A percentile compares a stretch with the other conserved stretches of the same genome.
These are phyloP conservation scores for Grus americana DNA, from an alignment of 2,113 vertebrate species.

Conservation along the genomic window DNA sequence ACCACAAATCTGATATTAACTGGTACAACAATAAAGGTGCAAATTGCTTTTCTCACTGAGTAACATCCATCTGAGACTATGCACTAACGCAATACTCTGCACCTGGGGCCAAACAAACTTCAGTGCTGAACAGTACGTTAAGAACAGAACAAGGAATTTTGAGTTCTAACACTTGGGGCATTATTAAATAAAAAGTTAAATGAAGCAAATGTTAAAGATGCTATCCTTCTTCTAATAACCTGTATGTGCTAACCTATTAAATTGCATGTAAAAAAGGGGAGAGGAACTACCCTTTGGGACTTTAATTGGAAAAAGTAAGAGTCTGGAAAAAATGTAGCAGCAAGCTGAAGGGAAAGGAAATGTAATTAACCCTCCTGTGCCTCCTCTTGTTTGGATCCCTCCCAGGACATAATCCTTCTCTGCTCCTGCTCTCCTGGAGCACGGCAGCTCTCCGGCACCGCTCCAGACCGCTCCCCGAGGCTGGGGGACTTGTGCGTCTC, in stretches of 20 bases:
- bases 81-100: not conserved
- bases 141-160: not conserved
- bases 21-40: not conserved
- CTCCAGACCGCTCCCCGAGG: too few relatives aligned
- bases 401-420: too few relatives aligned
- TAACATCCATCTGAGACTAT: not conserved
- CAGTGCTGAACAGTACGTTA: not conserved
- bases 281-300: not conserved
- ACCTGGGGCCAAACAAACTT: not conserved
- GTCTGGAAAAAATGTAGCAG: not conserved
- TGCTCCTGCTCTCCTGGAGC: too few relatives aligned
- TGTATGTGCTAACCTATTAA: not conserved
- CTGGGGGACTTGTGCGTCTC: too few relatives aligned
- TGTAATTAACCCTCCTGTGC: too few relatives aligned
- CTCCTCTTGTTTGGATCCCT: too few relatives aligned
- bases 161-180: not conserved
- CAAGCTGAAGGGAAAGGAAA: not conserved
- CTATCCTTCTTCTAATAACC: not conserved
- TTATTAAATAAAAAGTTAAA: not conserved
- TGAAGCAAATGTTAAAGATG: not conserved
- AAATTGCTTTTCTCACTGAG: not conserved
- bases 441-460: too few relatives aligned
- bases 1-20: not conserved
- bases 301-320: not conserved
- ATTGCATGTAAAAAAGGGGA: accelerated